phyloP scores from a whole-genome alignment of 2,888 invertebrate genomes.

The Dolichomitus sp. region DNA sequence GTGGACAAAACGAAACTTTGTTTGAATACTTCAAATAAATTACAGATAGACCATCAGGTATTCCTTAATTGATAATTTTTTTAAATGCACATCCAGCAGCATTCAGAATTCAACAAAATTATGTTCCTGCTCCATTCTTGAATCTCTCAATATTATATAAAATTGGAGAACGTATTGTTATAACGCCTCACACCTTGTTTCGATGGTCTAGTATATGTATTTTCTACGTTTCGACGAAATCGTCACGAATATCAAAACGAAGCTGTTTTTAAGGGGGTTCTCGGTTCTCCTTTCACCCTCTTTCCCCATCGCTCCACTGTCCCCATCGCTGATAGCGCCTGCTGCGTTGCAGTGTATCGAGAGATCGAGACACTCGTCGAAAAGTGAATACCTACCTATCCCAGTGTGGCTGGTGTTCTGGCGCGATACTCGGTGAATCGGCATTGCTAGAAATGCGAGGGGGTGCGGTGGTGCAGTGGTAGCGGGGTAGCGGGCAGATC shows the following conservation, averaged over 20 bases:
- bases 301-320: not conserved
- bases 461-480: constrained; percentile 22
- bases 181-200: constrained; percentile 4
- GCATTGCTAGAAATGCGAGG: constrained; percentile 49
- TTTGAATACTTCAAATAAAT: no score
- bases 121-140: not conserved
- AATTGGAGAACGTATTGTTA: constrained; percentile 8
- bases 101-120: not conserved
- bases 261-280: constrained; percentile 45
- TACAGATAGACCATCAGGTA: no score
- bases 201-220: constrained; percentile 1
- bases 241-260: constrained; percentile 45
- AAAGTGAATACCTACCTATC: constrained; percentile 30
- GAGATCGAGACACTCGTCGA: constrained; percentile 40
- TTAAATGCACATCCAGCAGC: not conserved
- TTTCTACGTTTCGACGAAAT: constrained; percentile 32
- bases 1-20: no score
- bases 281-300: not conserved
- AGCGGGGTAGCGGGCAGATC: constrained; percentile 25
- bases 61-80: not conserved
- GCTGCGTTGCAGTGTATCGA: constrained; percentile 16
- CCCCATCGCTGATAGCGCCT: not conserved
- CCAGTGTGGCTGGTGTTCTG: not conserved
- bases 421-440: constrained; percentile 1
- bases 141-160: not conserved